Percentiles rank a stretch among this genome's conserved stretches.
Conservation (phyloP, 2,888 invertebrate genomes). For the Lochmaea capreae region DNA sequence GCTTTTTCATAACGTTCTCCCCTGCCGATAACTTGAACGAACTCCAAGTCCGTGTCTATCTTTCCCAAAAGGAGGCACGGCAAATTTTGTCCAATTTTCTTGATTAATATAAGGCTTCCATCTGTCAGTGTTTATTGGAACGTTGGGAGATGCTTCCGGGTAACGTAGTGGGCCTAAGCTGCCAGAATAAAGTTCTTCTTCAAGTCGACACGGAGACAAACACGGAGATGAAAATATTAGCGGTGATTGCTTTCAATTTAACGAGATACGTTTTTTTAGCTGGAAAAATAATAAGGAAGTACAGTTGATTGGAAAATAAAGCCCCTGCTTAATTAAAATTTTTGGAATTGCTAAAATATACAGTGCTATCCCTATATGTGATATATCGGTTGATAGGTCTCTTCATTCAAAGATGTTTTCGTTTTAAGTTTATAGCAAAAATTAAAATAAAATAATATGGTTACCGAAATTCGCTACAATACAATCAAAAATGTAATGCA, state of each 20-base stretch:
- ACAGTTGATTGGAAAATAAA: neutral
- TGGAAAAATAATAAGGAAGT: neutral
- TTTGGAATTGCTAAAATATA: too few species aligned
- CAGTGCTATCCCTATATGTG: too few species aligned
- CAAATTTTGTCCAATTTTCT: constrained; percentile 45
- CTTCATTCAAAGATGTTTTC: too few species aligned
- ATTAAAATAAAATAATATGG: too few species aligned
- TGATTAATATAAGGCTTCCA: constrained; percentile 43
- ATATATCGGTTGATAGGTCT: too few species aligned
- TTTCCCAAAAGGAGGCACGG: constrained; percentile 34
- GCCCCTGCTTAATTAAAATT: neutral
- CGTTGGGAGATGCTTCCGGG: constrained; percentile 23
- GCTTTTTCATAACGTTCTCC: neutral
- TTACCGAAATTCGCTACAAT: too few species aligned
- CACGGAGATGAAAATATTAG: neutral
- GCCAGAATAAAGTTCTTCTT: constrained; percentile 13
- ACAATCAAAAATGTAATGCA: too few species aligned
- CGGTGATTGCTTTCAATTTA: neutral
- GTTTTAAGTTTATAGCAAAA: too few species aligned
- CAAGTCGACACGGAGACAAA: neutral
- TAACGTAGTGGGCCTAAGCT: neutral
- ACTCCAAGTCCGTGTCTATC: constrained; percentile 22
- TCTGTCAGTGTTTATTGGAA: constrained; percentile 46
- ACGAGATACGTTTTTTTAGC: neutral
- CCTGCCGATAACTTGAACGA: neutral